A percentile compares a stretch with the other conserved stretches of the same genome.
Evolutionary conservation across 2,797 vertebrate genomes (phyloP).

Genomic region (Sebastes umbrosus): DNA sequence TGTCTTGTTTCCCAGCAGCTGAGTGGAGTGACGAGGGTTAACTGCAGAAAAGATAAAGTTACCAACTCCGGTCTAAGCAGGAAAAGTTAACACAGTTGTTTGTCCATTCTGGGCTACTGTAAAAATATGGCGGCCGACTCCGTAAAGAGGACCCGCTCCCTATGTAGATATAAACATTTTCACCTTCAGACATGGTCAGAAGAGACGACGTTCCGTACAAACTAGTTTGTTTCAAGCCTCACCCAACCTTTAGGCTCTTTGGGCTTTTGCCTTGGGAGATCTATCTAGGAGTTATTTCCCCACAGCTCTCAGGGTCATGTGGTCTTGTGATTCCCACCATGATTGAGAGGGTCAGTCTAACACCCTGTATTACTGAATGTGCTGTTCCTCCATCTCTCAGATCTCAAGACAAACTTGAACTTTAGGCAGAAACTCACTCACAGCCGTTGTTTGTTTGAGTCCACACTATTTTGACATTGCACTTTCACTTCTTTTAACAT

Average conservation of each 20-base stretch:
- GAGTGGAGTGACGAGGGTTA: no score
- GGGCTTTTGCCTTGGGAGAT: background rate
- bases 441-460: background rate
- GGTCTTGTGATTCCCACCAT: conserved; percentile 12
- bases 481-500: background rate
- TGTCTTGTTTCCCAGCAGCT: no score
- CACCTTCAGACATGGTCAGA: background rate
- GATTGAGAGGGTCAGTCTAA: background rate
- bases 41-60: no score
- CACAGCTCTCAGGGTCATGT: conserved; percentile 1
- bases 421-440: background rate
- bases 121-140: no score
- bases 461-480: background rate
- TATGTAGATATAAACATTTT: no score
- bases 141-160: no score
- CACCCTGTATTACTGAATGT: background rate
- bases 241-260: background rate
- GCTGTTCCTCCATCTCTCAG: background rate
- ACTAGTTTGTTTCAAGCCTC: background rate
- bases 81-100: no score
- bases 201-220: background rate
- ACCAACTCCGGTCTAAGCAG: no score
- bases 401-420: background rate
- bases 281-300: background rate
- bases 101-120: no score